Percentiles rank a stretch among this genome's conserved stretches.
These are phyloP conservation scores for Episyrphus balteatus DNA, from an alignment of 1,140 invertebrate species.

Conservation along the genomic window DNA sequence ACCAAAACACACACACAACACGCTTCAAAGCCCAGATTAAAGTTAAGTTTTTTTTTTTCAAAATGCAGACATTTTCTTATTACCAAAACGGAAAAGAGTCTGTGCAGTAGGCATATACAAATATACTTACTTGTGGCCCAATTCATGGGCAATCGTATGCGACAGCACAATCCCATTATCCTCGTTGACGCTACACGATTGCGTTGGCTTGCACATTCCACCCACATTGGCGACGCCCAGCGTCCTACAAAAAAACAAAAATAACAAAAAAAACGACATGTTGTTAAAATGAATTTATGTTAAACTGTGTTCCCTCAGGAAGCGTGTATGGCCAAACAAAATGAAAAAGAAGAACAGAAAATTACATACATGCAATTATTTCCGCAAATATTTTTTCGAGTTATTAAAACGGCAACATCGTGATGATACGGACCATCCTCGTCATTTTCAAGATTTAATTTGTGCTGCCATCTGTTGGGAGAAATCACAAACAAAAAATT, in stretches of 20 bases:
- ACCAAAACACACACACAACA: too few relatives aligned
- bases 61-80: too few relatives aligned
- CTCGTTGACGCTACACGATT: conserved; percentile 83
- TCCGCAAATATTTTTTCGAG: conserved; percentile 74
- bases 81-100: too few relatives aligned
- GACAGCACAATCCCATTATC: conserved; percentile 84
- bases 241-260: conserved; percentile 50
- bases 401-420: conserved; percentile 84
- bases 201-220: conserved; percentile 79
- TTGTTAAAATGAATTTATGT: not conserved
- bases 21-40: too few relatives aligned
- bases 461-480: conserved; percentile 59
- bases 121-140: conserved; percentile 78
- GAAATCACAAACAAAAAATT: not conserved
- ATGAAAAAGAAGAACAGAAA: not conserved
- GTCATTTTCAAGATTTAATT: conserved; percentile 62
- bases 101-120: not conserved
- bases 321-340: not conserved
- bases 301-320: not conserved
- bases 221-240: conserved; percentile 79
- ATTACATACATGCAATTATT: conserved; percentile 33
- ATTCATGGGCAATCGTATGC: conserved; percentile 86
- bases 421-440: conserved; percentile 73
- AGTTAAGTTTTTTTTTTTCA: too few relatives aligned
- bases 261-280: not conserved